Base-by-base conservation (phyloP, 2,888 invertebrate species). In the Imbricaverruca yamaguchii region DNA sequence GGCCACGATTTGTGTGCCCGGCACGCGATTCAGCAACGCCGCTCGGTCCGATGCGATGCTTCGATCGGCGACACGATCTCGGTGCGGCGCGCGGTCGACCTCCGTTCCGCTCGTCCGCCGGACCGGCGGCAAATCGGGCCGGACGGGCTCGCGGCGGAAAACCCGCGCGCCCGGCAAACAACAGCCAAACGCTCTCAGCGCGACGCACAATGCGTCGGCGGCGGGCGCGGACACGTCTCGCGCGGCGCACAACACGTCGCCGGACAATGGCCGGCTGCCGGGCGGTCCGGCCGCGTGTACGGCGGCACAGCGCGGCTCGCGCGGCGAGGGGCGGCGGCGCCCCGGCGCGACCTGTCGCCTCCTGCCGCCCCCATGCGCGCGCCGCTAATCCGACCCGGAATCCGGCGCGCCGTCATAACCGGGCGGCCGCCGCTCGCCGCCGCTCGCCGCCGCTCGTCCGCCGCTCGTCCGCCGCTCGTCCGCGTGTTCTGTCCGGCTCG, bases 361-460 rank as follows among this genome's bases (percentile, higher is more conserved):
- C 18, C 12, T 18, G 13, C 18, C 61, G 13, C 18, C 61, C 61
- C 21, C 61, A 18, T 18, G 0, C 67, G 65, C 39, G n/a, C n/a
- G n/a, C 15, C 63, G 63, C 18, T 65, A 65, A 65, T 65, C 65
- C 65, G n/a, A 1, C 23, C n/a, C 23, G 65, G 65, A 65, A 65
- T 65, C 23, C 65, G n/a, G 65, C 65, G n/a, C 10, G n/a, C 65
- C 65, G 65, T 65, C 65, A 65, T 65, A 65, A 65, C 65, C 65
- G 9, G n/a, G 65, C 65, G 23, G 15, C 61, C 4, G 15, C 61
- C 61, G 4, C 61, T 61, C 61, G 15, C 61, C 61, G 61, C 61
- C 61, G 61, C 18, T 15, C 61, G 61, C 4, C n/a, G n/a, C 39
- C 39, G 39, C 39, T 39, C 39, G 39, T 39, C 39, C 39, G n/a